Percentiles rank a stretch among this genome's conserved stretches.
phyloP scores from a whole-genome alignment of 2,113 vertebrate genomes.

The Megaceryle torquata region DNA sequence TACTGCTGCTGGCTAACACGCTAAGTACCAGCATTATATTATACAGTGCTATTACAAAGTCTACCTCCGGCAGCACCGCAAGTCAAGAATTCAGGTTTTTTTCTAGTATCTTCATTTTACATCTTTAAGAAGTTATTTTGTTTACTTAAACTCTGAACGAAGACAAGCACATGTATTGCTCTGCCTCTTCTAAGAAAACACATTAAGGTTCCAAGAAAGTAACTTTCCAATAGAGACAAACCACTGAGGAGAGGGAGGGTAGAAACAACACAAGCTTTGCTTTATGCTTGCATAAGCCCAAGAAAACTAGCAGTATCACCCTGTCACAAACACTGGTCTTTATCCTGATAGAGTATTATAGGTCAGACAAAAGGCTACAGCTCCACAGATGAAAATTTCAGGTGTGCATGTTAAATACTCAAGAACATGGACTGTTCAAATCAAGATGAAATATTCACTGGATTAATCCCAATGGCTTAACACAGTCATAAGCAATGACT shows the following conservation, averaged over 20 bases:
- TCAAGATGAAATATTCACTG: not conserved
- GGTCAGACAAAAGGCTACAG: not conserved
- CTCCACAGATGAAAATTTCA: not conserved
- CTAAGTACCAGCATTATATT: not conserved
- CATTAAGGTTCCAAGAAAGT: not conserved
- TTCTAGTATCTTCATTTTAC: not conserved
- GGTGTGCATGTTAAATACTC: not conserved
- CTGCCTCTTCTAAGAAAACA: not conserved
- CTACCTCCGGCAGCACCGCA: not conserved
- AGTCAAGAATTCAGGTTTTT: not conserved
- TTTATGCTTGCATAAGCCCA: not conserved
- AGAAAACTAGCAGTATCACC: not conserved
- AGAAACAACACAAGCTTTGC: not conserved
- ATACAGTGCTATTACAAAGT: not conserved
- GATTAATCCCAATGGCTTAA: not conserved
- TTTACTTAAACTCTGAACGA: not conserved
- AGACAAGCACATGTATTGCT: not conserved
- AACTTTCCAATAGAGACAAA: not conserved
- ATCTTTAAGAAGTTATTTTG: not conserved
- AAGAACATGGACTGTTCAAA: not conserved
- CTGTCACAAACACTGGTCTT: not conserved
- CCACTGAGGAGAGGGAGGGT: not conserved
- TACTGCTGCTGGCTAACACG: not conserved
- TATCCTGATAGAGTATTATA: not conserved
- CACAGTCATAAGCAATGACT: not conserved